phyloP scores from a whole-genome alignment of 2,113 vertebrate species.

The Amphilophus citrinellus region DNA sequence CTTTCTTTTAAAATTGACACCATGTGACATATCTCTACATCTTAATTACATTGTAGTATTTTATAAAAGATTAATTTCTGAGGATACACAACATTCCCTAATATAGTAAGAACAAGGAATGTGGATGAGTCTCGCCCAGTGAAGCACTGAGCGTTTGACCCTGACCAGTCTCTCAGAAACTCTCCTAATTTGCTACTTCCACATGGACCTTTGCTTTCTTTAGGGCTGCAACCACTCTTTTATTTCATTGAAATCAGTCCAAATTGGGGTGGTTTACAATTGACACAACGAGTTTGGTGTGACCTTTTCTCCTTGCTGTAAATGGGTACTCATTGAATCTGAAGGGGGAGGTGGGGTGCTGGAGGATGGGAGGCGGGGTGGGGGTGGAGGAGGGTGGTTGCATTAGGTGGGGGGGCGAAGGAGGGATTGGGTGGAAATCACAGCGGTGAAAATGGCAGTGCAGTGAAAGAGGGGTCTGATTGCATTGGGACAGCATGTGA shows the following conservation, averaged over 20 bases:
- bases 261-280: constrained; percentile 79
- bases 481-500: constrained; percentile 86
- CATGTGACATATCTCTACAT: neutral
- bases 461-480: constrained; percentile 88
- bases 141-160: constrained; percentile 29
- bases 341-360: constrained; percentile 5
- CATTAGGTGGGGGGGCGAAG: neutral
- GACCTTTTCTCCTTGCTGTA: constrained; percentile 80
- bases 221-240: constrained; percentile 68
- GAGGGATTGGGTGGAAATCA: constrained; percentile 82
- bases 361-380: neutral
- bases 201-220: constrained; percentile 69
- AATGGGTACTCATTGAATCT: constrained; percentile 74
- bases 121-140: neutral
- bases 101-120: constrained; percentile 20
- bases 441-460: constrained; percentile 85
- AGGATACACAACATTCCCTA: neutral
- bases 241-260: constrained; percentile 81
- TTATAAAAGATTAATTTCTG: constrained; percentile 3
- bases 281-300: constrained; percentile 74
- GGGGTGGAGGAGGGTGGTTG: constrained; percentile 31
- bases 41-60: neutral
- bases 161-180: constrained; percentile 27
- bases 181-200: constrained; percentile 68
- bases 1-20: neutral